Percentiles rank a stretch among this genome's conserved stretches.
phyloP scores from a whole-genome alignment of 2,113 vertebrate species.

The Cyprinus carpio region DNA sequence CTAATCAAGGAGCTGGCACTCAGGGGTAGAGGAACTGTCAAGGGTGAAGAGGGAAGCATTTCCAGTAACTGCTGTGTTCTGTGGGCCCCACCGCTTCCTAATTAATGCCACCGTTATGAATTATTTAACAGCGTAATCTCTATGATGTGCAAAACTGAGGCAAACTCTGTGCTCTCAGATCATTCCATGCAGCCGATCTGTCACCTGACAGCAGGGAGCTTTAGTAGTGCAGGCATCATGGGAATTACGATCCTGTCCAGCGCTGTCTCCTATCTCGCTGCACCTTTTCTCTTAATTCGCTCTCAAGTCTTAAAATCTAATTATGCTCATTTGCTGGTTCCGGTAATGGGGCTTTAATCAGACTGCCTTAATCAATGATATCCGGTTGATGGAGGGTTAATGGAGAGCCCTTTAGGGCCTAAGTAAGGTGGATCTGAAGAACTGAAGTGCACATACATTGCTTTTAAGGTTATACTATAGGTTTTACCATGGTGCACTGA shows the following conservation, averaged over 20 bases:
- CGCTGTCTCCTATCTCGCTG: background rate
- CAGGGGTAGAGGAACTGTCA: slow-evolving; percentile 15
- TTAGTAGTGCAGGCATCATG: slow-evolving; percentile 40
- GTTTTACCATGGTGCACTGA: background rate
- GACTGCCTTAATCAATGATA: background rate
- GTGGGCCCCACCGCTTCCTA: slow-evolving; percentile 30
- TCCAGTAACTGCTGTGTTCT: slow-evolving; percentile 46
- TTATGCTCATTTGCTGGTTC: background rate
- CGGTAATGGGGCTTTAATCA: slow-evolving; percentile 21
- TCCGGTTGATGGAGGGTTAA: slow-evolving; percentile 24
- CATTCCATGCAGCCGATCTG: slow-evolving; percentile 1
- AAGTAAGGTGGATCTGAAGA: background rate
- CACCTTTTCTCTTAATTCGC: background rate
- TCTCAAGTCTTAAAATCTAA: background rate
- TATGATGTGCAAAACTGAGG: slow-evolving; percentile 52
- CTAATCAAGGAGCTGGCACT: slow-evolving; percentile 23
- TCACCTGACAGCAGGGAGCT: background rate
- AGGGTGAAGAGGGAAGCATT: slow-evolving; percentile 30
- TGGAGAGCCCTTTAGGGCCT: background rate
- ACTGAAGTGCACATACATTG: background rate
- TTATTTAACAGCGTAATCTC: slow-evolving; percentile 52
- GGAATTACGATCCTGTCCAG: background rate
- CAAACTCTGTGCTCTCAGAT: slow-evolving; percentile 37
- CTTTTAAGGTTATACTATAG: background rate
- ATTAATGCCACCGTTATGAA: slow-evolving; percentile 52